A percentile compares a stretch with the other conserved stretches of the same genome.
Conservation (phyloP, 2,113 vertebrate species). For the Macroglossus sobrinus region DNA sequence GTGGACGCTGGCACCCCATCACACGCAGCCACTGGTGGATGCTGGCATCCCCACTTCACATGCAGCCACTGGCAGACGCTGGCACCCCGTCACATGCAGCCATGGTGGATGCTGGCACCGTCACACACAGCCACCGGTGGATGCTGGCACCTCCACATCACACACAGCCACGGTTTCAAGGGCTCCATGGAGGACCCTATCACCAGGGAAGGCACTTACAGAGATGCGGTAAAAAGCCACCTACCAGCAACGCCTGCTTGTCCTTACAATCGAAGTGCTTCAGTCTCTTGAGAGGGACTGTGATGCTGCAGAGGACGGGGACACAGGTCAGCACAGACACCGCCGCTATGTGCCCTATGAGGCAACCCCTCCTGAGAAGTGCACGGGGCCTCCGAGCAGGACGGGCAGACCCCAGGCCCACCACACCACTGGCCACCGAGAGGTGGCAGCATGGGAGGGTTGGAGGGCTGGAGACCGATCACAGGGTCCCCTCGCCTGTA, state of each 20-base stretch:
- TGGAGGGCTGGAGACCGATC: too few relatives aligned
- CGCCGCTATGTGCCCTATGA: accelerated
- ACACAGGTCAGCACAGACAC: not conserved
- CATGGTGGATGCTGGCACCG: too few relatives aligned
- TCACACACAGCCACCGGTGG: too few relatives aligned
- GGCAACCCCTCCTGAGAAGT: not conserved
- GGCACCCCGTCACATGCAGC: too few relatives aligned
- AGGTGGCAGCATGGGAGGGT: not conserved
- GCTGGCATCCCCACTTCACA: too few relatives aligned
- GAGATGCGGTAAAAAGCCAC: not conserved
- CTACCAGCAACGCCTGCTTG: slow-evolving; percentile 86
- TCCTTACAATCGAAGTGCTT: slow-evolving; percentile 94
- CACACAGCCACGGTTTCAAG: too few relatives aligned
- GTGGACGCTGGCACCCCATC: too few relatives aligned
- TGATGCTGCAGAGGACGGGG: slow-evolving; percentile 80
- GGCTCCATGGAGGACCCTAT: not conserved
- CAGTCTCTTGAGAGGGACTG: slow-evolving; percentile 83
- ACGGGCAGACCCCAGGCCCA: too few relatives aligned
- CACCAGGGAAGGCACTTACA: not conserved
- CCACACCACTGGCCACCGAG: not conserved
- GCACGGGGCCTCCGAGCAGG: too few relatives aligned
- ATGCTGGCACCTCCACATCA: too few relatives aligned
- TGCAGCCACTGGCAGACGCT: too few relatives aligned
- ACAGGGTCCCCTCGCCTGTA: not conserved
- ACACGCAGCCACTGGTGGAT: too few relatives aligned